Evolutionary conservation across 2,113 vertebrate genomes (phyloP).

Genomic region (Fulica atra): DNA sequence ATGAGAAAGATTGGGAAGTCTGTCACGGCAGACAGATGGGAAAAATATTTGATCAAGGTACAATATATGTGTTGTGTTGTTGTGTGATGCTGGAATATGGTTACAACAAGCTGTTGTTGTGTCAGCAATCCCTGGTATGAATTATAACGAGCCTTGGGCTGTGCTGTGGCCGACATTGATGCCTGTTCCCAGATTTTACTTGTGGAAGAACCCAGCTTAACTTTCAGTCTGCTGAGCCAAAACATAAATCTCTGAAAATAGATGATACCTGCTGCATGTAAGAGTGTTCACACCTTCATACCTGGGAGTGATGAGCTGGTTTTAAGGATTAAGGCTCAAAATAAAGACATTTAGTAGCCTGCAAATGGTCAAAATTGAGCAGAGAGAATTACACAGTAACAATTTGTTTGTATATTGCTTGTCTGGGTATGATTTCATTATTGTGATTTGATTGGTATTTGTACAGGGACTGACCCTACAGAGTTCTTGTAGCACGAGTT

Average conservation of each 20-base stretch:
- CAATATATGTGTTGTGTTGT: background rate
- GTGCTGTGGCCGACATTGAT: rapidly evolving
- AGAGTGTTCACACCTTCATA: background rate
- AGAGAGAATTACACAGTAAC: background rate
- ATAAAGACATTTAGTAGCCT: background rate
- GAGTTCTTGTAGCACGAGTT: background rate
- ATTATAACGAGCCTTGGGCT: background rate
- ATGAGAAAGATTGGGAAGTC: conserved; percentile 96
- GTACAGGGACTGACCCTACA: background rate
- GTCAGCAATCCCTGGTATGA: background rate
- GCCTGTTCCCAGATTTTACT: background rate
- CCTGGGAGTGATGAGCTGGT: background rate
- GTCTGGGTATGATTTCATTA: background rate
- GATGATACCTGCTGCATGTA: background rate
- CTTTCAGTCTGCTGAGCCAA: background rate
- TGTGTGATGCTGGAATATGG: background rate
- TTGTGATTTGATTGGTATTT: background rate
- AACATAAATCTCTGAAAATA: background rate
- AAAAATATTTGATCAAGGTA: conserved; percentile 97
- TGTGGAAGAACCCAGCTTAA: background rate
- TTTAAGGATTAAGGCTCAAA: background rate
- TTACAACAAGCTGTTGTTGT: background rate
- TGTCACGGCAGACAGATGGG: conserved; percentile 95
- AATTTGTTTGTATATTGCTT: background rate
- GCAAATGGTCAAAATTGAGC: background rate